Conservation (phyloP, 2,888 invertebrate species). For the Diplazon laetatorius region DNA sequence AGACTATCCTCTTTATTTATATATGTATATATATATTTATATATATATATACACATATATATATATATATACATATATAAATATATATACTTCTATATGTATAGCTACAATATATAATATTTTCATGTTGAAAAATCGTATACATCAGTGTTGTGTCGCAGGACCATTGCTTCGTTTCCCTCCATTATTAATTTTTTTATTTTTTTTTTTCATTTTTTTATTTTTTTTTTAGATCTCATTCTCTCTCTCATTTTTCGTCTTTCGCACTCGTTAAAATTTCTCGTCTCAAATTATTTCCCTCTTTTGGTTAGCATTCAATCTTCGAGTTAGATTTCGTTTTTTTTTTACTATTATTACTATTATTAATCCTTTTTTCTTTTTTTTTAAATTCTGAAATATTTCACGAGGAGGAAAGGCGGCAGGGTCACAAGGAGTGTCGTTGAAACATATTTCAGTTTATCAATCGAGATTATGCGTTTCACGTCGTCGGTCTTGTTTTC, state of each 20-base stretch:
- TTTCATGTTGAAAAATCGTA: conserved; percentile 84
- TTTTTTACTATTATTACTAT: conserved; percentile 42
- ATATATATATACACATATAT: conserved; percentile 79
- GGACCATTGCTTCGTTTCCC: conserved; percentile 80
- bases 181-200: conserved; percentile 64
- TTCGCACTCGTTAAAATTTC: conserved; percentile 44
- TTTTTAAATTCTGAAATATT: conserved; percentile 63
- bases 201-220: conserved; percentile 14
- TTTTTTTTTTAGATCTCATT: conserved; percentile 22
- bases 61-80: too few species aligned
- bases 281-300: conserved; percentile 62
- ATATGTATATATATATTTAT: conserved; percentile 81
- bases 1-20: conserved; percentile 78
- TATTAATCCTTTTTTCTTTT: conserved; percentile 31
- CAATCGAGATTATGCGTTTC: too few species aligned
- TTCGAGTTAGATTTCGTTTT: conserved; percentile 28
- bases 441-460: conserved; percentile 33
- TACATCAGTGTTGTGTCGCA: conserved; percentile 83
- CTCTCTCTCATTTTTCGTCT: conserved; percentile 26
- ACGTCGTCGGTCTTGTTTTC: too few species aligned
- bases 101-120: conserved; percentile 82
- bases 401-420: conserved; percentile 63
- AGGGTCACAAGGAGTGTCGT: conserved; percentile 61
- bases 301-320: conserved; percentile 39
- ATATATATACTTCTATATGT: conserved; percentile 77